Evolutionary conservation across 92 coral and sea anemone species (phyloP).

Genomic region (Epizoanthus ramosus): DNA sequence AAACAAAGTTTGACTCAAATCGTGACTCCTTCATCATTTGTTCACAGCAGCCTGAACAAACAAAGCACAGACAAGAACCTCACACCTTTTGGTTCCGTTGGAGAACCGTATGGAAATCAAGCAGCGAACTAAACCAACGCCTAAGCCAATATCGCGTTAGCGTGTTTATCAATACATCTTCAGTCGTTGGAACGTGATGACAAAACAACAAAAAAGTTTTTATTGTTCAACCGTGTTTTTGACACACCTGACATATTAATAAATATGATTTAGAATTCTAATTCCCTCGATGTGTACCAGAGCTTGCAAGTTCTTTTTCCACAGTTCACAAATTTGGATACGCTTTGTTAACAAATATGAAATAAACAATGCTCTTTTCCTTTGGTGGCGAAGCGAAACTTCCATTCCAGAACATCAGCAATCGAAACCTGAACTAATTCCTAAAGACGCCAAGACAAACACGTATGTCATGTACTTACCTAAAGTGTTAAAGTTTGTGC

Average conservation of each 20-base stretch:
- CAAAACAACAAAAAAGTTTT: not conserved
- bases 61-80: not conserved
- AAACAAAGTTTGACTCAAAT: not conserved
- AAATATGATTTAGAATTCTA: not conserved
- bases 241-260: constrained; percentile 2
- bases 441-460: not conserved
- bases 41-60: not conserved
- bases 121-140: not conserved
- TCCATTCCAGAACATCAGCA: not conserved
- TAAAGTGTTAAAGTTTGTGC: not conserved
- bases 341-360: not conserved
- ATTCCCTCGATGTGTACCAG: not conserved
- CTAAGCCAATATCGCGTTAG: constrained; percentile 8
- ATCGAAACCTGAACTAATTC: not conserved
- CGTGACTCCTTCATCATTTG: not conserved
- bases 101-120: not conserved
- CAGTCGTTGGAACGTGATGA: not conserved
- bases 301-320: not conserved
- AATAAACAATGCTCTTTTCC: not conserved
- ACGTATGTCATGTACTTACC: not conserved
- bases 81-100: not conserved
- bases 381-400: not conserved
- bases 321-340: constrained; percentile 1
- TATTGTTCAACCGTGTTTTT: not conserved
- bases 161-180: not conserved